These are phyloP conservation scores for Myotis lucifugus DNA, from an alignment of 2,113 vertebrate species.

Conservation along the genomic window DNA sequence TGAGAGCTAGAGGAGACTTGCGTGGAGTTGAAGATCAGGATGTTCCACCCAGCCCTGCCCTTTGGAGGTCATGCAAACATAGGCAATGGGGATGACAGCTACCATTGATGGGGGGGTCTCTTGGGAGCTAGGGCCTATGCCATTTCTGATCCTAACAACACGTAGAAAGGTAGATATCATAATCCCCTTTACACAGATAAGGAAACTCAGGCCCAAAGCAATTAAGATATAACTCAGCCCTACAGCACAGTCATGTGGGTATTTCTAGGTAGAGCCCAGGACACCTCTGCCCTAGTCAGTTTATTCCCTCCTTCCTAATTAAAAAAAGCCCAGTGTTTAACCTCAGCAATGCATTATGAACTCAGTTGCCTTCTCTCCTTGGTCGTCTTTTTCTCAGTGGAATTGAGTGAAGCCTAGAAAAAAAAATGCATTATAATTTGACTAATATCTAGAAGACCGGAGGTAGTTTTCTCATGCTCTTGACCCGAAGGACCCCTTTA, in stretches of 20 bases:
- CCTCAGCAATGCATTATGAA: not conserved
- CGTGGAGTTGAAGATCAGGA: not conserved
- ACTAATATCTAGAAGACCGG: not conserved
- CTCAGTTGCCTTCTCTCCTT: not conserved
- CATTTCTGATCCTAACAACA: not conserved
- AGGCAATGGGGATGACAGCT: fast-evolving
- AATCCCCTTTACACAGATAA: not conserved
- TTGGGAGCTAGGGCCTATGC: not conserved
- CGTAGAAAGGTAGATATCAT: not conserved
- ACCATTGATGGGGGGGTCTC: not conserved
- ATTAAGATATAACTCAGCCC: not conserved
- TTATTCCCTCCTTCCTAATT: not conserved
- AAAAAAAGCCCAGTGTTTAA: not conserved
- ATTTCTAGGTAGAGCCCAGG: not conserved
- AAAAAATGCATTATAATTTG: not conserved
- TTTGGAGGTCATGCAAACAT: not conserved
- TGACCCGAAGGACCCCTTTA: not conserved
- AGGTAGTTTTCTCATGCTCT: not conserved
- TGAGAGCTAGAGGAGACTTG: not conserved
- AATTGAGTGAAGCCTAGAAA: not conserved
- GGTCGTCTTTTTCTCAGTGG: not conserved
- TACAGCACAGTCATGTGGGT: fast-evolving
- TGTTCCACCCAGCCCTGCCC: not conserved
- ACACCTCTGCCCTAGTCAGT: fast-evolving
- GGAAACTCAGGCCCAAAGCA: not conserved